These are phyloP conservation scores for Monopis laevigella DNA, from an alignment of 2,888 invertebrate species.

Conservation along the genomic window DNA sequence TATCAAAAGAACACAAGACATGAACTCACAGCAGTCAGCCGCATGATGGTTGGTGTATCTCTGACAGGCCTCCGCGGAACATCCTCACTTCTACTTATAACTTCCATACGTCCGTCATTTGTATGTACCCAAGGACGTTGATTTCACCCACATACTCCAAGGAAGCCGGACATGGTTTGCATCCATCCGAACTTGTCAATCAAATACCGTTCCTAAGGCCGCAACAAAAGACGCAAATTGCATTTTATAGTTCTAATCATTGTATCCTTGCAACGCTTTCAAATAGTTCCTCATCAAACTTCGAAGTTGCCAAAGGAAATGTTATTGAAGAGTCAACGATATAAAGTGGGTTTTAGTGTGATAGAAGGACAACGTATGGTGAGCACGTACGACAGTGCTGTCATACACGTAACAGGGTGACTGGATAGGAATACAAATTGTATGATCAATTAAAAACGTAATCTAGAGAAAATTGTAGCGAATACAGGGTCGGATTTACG, in stretches of 20 bases:
- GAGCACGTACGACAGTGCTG: slow-evolving; percentile 34
- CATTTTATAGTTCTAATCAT: no score
- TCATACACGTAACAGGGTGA: slow-evolving; percentile 52
- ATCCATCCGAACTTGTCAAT: not conserved
- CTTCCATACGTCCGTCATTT: slow-evolving; percentile 39
- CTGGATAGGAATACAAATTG: slow-evolving; percentile 46
- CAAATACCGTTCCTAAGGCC: no score
- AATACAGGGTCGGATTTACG: slow-evolving; percentile 28
- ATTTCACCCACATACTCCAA: slow-evolving; percentile 40
- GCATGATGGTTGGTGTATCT: slow-evolving; percentile 39
- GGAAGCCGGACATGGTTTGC: slow-evolving; percentile 41
- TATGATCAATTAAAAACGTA: slow-evolving; percentile 33
- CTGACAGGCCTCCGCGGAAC: slow-evolving; percentile 36
- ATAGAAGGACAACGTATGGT: no score
- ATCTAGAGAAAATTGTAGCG: slow-evolving; percentile 58
- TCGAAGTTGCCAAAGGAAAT: no score
- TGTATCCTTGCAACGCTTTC: no score
- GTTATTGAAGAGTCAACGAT: no score
- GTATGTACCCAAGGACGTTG: slow-evolving; percentile 44
- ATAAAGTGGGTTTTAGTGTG: no score
- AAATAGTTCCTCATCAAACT: no score
- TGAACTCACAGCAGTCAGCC: slow-evolving; percentile 42
- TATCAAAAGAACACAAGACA: not conserved
- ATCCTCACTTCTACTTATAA: slow-evolving; percentile 56
- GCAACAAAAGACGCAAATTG: no score